These are phyloP conservation scores for Turritopsis rubra DNA, from an alignment of 30 jellyfish, hydroid and myxozoan genomes.

Conservation along the genomic window DNA sequence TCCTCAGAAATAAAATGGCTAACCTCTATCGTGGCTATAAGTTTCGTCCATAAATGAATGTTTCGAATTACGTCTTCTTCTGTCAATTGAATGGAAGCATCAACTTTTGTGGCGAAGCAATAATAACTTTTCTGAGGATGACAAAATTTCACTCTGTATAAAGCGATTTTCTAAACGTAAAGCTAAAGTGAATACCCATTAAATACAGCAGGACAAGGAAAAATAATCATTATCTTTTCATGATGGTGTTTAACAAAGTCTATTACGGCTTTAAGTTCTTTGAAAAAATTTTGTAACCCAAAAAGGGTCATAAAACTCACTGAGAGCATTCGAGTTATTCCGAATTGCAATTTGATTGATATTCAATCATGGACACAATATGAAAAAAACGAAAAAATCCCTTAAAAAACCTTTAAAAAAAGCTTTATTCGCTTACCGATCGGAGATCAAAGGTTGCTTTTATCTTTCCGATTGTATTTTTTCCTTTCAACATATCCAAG, in stretches of 20 bases:
- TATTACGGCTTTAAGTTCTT: no score
- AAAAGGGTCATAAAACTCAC: no score
- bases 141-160: background rate
- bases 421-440: background rate
- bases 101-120: conserved; percentile 4
- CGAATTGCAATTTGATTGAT: no score
- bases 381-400: no score
- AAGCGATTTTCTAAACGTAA: background rate
- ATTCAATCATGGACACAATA: no score
- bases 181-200: background rate
- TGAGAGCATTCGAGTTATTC: no score
- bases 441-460: conserved; percentile 5
- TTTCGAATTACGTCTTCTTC: background rate
- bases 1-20: background rate
- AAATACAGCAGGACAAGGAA: no score
- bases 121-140: background rate
- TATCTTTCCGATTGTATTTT: background rate
- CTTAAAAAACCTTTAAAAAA: background rate
- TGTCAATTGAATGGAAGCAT: background rate
- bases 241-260: no score
- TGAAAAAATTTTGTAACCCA: no score
- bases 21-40: background rate
- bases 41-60: conserved; percentile 3
- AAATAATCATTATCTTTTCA: background rate
- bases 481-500: conserved; percentile 5